phyloP scores from a whole-genome alignment of 2,113 vertebrate species.

The Mugil cephalus region DNA sequence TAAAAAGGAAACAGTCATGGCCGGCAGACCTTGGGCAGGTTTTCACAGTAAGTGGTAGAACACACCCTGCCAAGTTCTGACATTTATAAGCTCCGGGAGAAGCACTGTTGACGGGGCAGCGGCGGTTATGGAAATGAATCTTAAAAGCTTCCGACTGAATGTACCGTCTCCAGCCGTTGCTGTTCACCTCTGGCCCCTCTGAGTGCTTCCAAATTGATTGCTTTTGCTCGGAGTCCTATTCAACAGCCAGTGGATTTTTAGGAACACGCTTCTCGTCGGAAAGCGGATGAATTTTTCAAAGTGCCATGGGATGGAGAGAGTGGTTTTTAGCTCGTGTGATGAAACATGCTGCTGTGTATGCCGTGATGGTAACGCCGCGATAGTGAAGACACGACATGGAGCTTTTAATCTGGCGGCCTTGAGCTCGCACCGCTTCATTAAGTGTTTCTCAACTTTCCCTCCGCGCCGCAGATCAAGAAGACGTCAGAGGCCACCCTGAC shows the following conservation, averaged over 20 bases:
- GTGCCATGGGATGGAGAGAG: constrained; percentile 7
- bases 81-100: constrained; percentile 49
- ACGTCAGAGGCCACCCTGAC: constrained; percentile 97
- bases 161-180: constrained; percentile 23
- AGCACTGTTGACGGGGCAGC: constrained; percentile 42
- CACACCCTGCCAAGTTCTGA: constrained; percentile 14
- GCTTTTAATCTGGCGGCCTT: constrained; percentile 10
- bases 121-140: constrained; percentile 57
- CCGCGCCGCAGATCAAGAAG: constrained; percentile 91
- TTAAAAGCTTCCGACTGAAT: constrained; percentile 63
- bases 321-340: constrained; percentile 25
- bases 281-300: constrained; percentile 44
- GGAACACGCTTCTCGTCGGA: constrained; percentile 32
- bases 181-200: constrained; percentile 28
- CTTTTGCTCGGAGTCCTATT: constrained; percentile 55
- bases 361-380: background rate
- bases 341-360: background rate
- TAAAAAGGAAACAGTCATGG: background rate
- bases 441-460: background rate
- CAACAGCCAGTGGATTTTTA: constrained; percentile 34
- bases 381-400: constrained; percentile 12
- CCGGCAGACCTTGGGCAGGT: background rate
- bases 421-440: background rate
- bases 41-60: constrained; percentile 10
- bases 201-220: constrained; percentile 58